Evolutionary conservation across 2,113 vertebrate genomes (phyloP), one percentile per base, ranked within the genome.

Genomic region (Anser brachyrhynchus): DNA sequence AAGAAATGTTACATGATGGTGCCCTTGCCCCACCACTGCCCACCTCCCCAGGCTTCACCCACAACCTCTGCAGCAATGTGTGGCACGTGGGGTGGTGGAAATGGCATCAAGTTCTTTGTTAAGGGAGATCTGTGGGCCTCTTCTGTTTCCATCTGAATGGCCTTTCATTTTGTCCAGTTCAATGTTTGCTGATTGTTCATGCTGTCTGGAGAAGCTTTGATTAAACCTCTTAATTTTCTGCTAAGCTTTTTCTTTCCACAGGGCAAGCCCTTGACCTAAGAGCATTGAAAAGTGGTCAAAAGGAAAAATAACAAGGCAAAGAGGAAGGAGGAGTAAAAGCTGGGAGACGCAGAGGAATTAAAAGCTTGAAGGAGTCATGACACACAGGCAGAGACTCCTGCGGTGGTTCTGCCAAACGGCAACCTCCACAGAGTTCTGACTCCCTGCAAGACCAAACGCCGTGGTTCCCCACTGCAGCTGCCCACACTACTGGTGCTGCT

Each of bases 1-100:
- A 98, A 98, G 97, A 98, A 98, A 98, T 95, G 97, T 97, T 96
- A 94, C 97, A 91, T 97, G 97, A 97, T 96, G 98, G 97, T 98
- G 97, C 93, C 93, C 12, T 37, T 10, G 31, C 33, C 31, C 14
- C 49, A 43, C 55, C 8, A 70, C 23, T 97, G n/a, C 33, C n/a
- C 5, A 1, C 10, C 84, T 97, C 97, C 87, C 94, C 91, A 54
- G 46, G 62, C 97, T 96, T 96, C 93, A 91, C 97, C 98, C 97
- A 95, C 90, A 93, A 86, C 73, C 92, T 89, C 89, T 54, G 87
- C 95, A 97, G 87, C 69, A 80, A 94, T 10, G 59, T 89, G 92
- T 66, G 41, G 52, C 87, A 90, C 23, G 21, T 58, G 39, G 29
- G 84, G 39, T 58, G 92, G 69, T 58, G 51, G 75, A 57, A 57